Base-by-base conservation (phyloP, 2,113 vertebrate species). In the Rhegmatorhina hoffmannsi region DNA sequence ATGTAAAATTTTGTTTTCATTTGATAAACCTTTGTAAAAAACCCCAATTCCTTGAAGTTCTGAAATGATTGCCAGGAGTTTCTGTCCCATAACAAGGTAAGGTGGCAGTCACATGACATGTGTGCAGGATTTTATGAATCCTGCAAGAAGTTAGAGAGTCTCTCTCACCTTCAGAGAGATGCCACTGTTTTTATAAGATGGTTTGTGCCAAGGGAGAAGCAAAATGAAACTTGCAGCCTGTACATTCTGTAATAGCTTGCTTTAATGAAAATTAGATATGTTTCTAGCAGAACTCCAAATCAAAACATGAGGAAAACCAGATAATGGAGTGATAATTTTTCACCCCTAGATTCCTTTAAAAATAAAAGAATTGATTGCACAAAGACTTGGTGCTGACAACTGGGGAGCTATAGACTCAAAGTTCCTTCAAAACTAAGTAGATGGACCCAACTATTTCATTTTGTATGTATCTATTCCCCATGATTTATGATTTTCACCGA, bases 31-130 rank as follows among this genome's bases (percentile, higher is more conserved):
- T 85, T 96, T 31, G 36, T 44, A 52, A 74, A 87, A 47, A 74
- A 23, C 9, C 1, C 20, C 55, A 56, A 17, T 5, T 85, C 40
- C 83, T 74, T 69, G 46, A 95, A 70, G 55, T 88, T 84, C 73
- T 88, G 38, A 86, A 90, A 16, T 56, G 31, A 72, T 88, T 96
- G 52, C 82, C 82, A 86, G 64, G 72, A 94, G n/a, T 96, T 90
- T 85, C 64, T 92, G 50, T 92, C 92, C 79, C 82, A 75, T 1
- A 44, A 85, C 85, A 72, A 77, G 28, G 44, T 55, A 86, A 96
- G 68, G 82, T 95, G 75, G 64, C 79, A 97, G 85, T 68, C 83
- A 95, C 49, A 95, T 92, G 90, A 95, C 85, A 84, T 88, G 94
- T 64, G 88, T 93, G 56, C 79, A 88, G 40, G 60, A 81, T 72